phyloP scores from a whole-genome alignment of 2,113 vertebrate species.

The Ranitomeya variabilis region DNA sequence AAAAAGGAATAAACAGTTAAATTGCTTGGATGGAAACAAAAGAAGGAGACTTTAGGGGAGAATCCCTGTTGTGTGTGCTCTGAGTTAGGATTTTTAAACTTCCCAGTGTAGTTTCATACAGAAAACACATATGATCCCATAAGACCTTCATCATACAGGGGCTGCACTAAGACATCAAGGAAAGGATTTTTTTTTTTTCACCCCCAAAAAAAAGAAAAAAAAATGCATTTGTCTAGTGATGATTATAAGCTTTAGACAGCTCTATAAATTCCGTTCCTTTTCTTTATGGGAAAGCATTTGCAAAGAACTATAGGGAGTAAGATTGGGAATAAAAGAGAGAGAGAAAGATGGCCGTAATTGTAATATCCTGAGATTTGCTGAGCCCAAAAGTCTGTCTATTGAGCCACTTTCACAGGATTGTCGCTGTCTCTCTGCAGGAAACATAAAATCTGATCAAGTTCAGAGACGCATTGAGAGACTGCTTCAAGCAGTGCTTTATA shows the following conservation, averaged over 20 bases:
- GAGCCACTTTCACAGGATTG: conserved; percentile 80
- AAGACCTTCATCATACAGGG: conserved; percentile 49
- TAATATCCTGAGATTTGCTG: conserved; percentile 80
- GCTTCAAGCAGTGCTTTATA: conserved; percentile 91
- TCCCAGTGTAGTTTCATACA: conserved; percentile 39
- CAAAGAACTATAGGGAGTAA: conserved; percentile 78
- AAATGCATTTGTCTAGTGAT: conserved; percentile 65
- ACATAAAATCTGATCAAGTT: conserved; percentile 97
- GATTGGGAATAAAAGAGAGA: conserved; percentile 78
- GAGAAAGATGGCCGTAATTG: conserved; percentile 85
- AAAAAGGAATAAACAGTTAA: conserved; percentile 51
- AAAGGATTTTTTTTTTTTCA: conserved; percentile 36
- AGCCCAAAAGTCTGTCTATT: conserved; percentile 78
- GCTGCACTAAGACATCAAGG: conserved; percentile 36
- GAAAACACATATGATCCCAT: conserved; percentile 45
- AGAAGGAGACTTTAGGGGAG: conserved; percentile 27
- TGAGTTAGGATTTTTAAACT: conserved; percentile 50
- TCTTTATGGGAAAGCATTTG: conserved; percentile 69
- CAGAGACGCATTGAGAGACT: conserved; percentile 85
- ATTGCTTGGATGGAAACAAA: conserved; percentile 45
- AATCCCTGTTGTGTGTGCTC: conserved; percentile 52
- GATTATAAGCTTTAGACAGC: conserved; percentile 69
- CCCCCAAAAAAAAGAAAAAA: neutral
- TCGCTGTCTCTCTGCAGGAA: conserved; percentile 92
- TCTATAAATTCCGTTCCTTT: conserved; percentile 71